A percentile compares a stretch with the other conserved stretches of the same genome.
Evolutionary conservation across 2,113 vertebrate genomes (phyloP).

Genomic region (Platycercus adscitus): DNA sequence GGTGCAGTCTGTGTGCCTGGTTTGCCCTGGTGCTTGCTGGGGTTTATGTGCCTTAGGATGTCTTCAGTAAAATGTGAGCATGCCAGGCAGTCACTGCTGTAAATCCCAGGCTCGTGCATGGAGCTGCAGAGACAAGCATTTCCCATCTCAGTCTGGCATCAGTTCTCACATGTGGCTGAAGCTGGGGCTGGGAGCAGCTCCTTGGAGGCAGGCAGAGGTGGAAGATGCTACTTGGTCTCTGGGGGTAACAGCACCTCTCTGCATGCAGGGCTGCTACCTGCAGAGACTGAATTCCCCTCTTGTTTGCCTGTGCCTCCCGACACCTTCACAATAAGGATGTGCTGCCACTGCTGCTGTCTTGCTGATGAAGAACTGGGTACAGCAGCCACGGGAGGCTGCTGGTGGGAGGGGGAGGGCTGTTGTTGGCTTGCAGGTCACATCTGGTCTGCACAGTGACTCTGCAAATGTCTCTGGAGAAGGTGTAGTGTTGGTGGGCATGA

Average conservation of each 20-base stretch:
- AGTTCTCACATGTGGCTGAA: background rate
- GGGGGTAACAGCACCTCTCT: background rate
- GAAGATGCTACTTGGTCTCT: background rate
- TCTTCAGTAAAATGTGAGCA: background rate
- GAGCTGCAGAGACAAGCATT: background rate
- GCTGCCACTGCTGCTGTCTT: background rate
- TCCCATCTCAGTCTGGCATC: background rate
- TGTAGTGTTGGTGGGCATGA: background rate
- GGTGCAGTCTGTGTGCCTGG: background rate
- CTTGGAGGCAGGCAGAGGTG: background rate
- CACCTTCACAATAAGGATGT: background rate
- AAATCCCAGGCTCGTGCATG: background rate
- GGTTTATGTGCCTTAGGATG: background rate
- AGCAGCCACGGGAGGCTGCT: background rate
- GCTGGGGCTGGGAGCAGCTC: background rate
- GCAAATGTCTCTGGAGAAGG: background rate
- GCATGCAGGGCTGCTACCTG: background rate
- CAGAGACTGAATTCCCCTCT: background rate
- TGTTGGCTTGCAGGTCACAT: background rate
- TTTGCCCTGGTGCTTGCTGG: background rate
- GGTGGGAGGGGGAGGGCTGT: background rate
- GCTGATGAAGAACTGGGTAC: background rate
- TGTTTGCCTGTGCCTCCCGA: accelerated
- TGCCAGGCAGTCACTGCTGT: background rate
- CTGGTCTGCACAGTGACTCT: background rate